Conservation (phyloP, 2,113 vertebrate species). For the Scomber scombrus region DNA sequence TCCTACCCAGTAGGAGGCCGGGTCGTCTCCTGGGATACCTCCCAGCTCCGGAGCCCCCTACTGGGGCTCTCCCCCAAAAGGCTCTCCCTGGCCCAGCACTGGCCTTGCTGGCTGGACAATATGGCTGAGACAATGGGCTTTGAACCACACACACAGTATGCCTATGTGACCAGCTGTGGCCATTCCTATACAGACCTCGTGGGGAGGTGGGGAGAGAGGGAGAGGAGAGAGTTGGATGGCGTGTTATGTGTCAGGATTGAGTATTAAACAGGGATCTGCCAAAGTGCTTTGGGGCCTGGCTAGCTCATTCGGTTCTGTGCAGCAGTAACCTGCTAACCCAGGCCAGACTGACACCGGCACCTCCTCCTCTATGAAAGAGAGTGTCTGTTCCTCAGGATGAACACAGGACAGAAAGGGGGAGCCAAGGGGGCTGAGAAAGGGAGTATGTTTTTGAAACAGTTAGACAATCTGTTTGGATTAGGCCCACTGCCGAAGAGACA, state of each 20-base stretch:
- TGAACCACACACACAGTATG: constrained; percentile 56
- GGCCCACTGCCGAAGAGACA: constrained; percentile 75
- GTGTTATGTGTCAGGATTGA: constrained; percentile 68
- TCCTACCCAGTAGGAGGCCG: constrained; percentile 73
- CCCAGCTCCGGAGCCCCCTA: constrained; percentile 67
- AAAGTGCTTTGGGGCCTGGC: constrained; percentile 73
- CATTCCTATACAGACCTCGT: constrained; percentile 65
- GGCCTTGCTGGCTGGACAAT: constrained; percentile 60
- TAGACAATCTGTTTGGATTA: constrained; percentile 84
- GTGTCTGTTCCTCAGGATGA: constrained; percentile 63
- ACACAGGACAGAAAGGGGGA: constrained; percentile 67
- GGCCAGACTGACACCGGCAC: constrained; percentile 74
- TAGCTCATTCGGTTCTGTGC: constrained; percentile 63
- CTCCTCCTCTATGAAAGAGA: constrained; percentile 80
- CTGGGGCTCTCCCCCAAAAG: constrained; percentile 51
- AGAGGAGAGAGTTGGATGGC: constrained; percentile 28
- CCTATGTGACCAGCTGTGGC: constrained; percentile 66
- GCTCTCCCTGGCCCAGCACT: constrained; percentile 47
- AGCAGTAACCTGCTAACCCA: constrained; percentile 76
- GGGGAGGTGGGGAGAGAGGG: constrained; percentile 27
- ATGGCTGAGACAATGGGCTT: constrained; percentile 70
- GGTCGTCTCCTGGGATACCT: constrained; percentile 81
- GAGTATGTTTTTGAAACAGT: constrained; percentile 82
- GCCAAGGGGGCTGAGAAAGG: constrained; percentile 59
- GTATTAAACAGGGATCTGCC: constrained; percentile 78